A percentile compares a stretch with the other conserved stretches of the same genome.
Conservation (phyloP, 2,113 vertebrate genomes). For the Elephas maximus region DNA sequence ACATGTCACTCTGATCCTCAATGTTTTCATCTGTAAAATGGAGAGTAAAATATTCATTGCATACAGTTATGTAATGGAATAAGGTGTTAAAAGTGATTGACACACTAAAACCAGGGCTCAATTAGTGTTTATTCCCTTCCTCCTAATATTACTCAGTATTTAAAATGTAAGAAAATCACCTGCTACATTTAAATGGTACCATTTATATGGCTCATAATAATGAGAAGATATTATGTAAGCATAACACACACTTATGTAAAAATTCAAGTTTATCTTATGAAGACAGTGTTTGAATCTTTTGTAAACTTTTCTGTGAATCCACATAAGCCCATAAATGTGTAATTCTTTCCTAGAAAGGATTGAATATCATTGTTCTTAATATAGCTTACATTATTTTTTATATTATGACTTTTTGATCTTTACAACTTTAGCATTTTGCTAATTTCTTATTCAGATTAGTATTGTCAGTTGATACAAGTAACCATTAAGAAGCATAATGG, state of each 20-base stretch:
- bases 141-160: too few species aligned
- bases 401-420: background rate
- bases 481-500: background rate
- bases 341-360: background rate
- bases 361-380: background rate
- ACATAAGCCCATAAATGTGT: background rate
- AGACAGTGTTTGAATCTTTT: background rate
- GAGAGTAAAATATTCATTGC: background rate
- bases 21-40: background rate
- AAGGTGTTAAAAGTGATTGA: background rate
- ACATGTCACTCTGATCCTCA: background rate
- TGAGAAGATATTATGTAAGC: background rate
- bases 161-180: background rate
- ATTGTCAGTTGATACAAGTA: background rate
- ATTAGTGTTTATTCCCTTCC: background rate
- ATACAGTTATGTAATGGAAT: background rate
- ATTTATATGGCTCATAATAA: background rate
- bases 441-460: background rate
- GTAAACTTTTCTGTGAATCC: background rate
- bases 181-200: background rate
- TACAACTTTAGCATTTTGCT: constrained; percentile 18
- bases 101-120: background rate
- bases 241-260: background rate
- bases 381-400: background rate
- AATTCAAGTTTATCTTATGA: background rate